Conservation (phyloP, 2,797 vertebrate genomes). For the Lepus oiostolus region DNA sequence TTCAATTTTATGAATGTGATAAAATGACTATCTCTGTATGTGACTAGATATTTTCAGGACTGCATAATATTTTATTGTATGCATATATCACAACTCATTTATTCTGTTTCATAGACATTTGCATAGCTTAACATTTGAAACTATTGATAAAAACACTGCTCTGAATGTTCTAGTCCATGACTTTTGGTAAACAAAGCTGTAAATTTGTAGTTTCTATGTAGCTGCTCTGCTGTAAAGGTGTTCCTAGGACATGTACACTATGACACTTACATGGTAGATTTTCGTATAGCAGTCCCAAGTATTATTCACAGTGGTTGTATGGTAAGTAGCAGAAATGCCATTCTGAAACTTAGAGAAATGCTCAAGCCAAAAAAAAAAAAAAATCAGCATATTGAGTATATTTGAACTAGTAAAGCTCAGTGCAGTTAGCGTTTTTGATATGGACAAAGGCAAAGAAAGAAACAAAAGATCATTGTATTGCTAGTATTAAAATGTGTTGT, state of each 20-base stretch:
- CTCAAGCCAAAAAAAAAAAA: not conserved
- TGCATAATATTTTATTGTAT: not conserved
- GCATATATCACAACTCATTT: not conserved
- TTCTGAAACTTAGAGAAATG: not conserved
- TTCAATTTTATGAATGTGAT: not conserved
- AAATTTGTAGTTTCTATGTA: not conserved
- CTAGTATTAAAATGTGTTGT: not conserved
- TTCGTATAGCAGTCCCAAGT: not conserved
- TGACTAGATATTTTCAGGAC: not conserved
- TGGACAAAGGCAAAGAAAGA: not conserved
- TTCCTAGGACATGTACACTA: not conserved
- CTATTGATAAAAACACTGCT: not conserved
- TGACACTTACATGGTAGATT: not conserved
- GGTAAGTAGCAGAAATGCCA: not conserved
- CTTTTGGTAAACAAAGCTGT: not conserved
- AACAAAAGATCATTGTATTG: not conserved
- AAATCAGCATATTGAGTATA: not conserved
- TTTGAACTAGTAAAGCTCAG: not conserved
- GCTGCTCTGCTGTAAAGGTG: not conserved
- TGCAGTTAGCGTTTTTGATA: not conserved
- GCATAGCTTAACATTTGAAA: not conserved
- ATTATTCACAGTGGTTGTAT: not conserved
- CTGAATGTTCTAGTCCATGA: not conserved
- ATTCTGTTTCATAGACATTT: not conserved
- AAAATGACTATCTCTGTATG: not conserved